Base-by-base conservation (phyloP, 2,797 vertebrate species). In the Arnoldichthys spilopterus region DNA sequence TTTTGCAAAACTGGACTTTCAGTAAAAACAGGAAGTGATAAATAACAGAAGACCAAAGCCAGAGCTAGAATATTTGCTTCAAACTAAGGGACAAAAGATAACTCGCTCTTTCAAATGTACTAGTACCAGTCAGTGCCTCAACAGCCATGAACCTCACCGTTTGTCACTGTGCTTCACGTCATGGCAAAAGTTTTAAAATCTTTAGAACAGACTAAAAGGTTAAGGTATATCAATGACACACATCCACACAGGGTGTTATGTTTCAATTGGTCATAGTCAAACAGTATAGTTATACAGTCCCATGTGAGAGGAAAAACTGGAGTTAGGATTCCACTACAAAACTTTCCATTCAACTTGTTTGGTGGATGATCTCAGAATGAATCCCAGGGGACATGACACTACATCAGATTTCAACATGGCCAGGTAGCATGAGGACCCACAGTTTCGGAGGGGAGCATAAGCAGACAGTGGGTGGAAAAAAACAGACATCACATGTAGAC, bases 401-500 rank as follows among this genome's bases (percentile, higher is more conserved):
- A 68, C 68, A 56, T 64, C 71, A 56, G 28, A 59, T 20, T 30
- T 61, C 32, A 43, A 2, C 12, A 51, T 30, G 49, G 16, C 62
- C 80, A 56, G 22, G 18, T 63, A 68, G 47, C 8, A 5, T 11
- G 24, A 54, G 2, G 37, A 51, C 34, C 56, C 24, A 28, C 15
- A 53, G 54, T 71, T 11, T 47, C n/a, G 51, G 45, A 68, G 26
- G 70, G 5, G 24, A 77, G 45, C 72, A 54, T 49, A 20, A 74
- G 62, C 72, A 73, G 47, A 80, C 77, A 77, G 73, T 64, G 49
- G 58, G 59, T 72, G 85, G 82, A 83, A 82, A 85, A 82, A 81
- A 47, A 58, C 5, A 66, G 64, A 49, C 40, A 30, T 62, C 54
- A 45, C 22, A 54, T 78, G 47, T 61, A 45, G 11, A 72, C 64